Conservation (phyloP, 2,797 vertebrate species). For the Clamator glandarius region DNA sequence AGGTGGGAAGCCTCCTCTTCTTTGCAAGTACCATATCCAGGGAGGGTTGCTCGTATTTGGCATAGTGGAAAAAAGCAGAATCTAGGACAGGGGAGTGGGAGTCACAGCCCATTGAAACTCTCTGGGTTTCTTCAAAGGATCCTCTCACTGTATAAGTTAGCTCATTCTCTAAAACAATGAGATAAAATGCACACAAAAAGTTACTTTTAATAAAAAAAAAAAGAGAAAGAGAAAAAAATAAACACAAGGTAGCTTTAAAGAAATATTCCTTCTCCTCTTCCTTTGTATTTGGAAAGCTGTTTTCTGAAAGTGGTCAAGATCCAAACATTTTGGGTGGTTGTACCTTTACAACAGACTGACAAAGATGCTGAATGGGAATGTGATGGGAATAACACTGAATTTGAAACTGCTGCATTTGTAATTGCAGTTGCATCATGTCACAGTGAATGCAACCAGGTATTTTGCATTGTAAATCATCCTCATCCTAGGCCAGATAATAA, state of each 20-base stretch:
- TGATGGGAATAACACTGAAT: neutral
- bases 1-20: slow-evolving; percentile 46
- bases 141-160: slow-evolving; percentile 80
- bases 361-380: neutral
- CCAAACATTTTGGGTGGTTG: neutral
- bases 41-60: slow-evolving; percentile 74
- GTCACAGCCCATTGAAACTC: slow-evolving; percentile 19
- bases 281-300: neutral
- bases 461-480: neutral
- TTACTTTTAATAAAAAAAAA: neutral
- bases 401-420: neutral
- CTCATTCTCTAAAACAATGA: slow-evolving; percentile 68
- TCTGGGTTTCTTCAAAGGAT: slow-evolving; percentile 79
- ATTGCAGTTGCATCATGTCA: neutral
- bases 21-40: slow-evolving; percentile 52
- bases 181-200: neutral
- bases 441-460: neutral
- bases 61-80: slow-evolving; percentile 79
- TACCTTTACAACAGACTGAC: neutral
- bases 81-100: neutral
- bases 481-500: neutral
- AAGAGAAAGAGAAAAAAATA: neutral
- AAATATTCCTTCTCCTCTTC: neutral
- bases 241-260: neutral
- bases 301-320: neutral